These are phyloP conservation scores for Zaprionus lachaisei DNA, from an alignment of 1,140 invertebrate genomes.

Conservation along the genomic window DNA sequence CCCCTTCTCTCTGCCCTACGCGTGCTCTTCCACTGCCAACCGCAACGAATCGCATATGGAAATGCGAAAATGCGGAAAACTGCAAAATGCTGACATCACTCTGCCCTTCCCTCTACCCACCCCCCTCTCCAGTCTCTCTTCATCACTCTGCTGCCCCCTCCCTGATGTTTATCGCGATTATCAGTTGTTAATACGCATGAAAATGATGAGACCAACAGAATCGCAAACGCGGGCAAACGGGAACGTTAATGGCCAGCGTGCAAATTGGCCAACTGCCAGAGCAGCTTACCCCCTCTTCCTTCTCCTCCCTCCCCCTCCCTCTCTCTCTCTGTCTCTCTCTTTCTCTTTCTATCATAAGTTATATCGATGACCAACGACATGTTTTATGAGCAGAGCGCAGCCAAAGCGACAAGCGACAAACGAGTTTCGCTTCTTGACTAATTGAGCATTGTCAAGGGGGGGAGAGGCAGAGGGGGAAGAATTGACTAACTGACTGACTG, in stretches of 20 bases:
- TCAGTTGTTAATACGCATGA: constrained; percentile 81
- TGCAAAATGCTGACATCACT: constrained; percentile 44
- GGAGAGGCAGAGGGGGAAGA: background rate
- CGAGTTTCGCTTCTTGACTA: constrained; percentile 26
- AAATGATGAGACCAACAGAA: constrained; percentile 69
- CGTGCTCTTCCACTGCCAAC: constrained; percentile 15
- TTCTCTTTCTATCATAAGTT: constrained; percentile 37
- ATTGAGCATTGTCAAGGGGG: constrained; percentile 2
- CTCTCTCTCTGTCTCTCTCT: background rate
- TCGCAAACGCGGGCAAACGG: constrained; percentile 52
- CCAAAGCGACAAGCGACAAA: constrained; percentile 43
- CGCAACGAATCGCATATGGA: constrained; percentile 49
- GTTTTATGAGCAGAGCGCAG: constrained; percentile 36
- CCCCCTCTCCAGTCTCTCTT: background rate
- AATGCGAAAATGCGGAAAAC: constrained; percentile 37
- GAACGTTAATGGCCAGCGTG: constrained; percentile 76
- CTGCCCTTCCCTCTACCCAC: background rate
- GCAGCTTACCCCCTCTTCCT: no score
- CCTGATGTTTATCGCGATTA: constrained; percentile 71
- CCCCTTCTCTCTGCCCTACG: background rate
- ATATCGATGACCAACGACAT: constrained; percentile 31
- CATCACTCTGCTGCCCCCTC: constrained; percentile 11
- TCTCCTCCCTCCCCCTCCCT: no score
- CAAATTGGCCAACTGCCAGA: constrained; percentile 69
- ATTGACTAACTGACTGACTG: constrained; percentile 10